Base-by-base conservation (phyloP, 1,140 invertebrate genomes). In the Drusus annulatus region DNA sequence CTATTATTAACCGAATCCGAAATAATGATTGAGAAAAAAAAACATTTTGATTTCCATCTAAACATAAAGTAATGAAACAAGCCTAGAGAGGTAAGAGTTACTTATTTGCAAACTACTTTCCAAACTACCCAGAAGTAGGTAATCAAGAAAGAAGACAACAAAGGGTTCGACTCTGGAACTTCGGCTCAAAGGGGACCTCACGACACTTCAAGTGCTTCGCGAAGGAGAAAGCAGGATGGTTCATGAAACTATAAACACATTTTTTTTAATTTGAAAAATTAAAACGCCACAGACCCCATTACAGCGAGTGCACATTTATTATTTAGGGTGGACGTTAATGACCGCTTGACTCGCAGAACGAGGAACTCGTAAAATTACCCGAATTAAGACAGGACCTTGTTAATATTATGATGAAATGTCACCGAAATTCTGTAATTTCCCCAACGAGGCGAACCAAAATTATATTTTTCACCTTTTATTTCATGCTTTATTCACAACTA, bases 211-310 rank as follows among this genome's bases (percentile, higher is more conserved):
- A 69, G 63, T 69, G 31, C 25, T 65, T 63, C 8, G 51, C 63
- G 6, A 6, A 78, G 58, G 51, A 60, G 60, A 63, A 78, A 69
- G 54, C 58, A 2, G 75, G 36, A 16, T 25, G 69, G 2, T 25
- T 15, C 69, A 45, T 25, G 68, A 80, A 69, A 80, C 17, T 74
- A 75, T 80, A 74, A 58, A 74, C 74, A 74, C 74, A 68, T 31
- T 36, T 80, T 80, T 80, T 80, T 50, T 31, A 80, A 28, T 56
- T 45, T 25, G 73, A 74, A 80, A 80, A 74, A 80, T 74, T 80
- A 80, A 51, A 36, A 79, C 19, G 19, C 23, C 52, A 36, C 13
- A 62, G 19, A 23, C 3, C 25, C 78, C 65, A 58, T 79, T 71
- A 60, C 25, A 58, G 78, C 65, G 56, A 69, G 16, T 25, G 25